Evolutionary conservation across 2,797 vertebrate species (phyloP).

Genomic region (Jordanella pulchra): DNA sequence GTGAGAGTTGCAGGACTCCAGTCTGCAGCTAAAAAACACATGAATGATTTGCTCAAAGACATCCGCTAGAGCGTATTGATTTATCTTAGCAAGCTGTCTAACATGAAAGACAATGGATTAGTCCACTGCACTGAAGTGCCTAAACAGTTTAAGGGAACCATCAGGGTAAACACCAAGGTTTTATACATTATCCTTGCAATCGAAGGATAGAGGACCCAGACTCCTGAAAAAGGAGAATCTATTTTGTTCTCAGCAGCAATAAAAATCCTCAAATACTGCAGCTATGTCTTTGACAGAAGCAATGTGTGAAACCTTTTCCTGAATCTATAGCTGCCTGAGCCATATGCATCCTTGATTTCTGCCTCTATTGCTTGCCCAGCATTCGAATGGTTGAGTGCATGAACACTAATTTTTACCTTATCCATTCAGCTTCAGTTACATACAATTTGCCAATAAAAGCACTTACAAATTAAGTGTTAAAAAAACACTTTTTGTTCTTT

Average conservation of each 20-base stretch:
- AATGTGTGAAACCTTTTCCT: not conserved
- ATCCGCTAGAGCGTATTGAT: too few relatives aligned
- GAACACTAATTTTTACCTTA: not conserved
- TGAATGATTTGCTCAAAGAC: too few relatives aligned
- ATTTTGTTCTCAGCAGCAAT: not conserved
- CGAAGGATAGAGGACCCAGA: too few relatives aligned
- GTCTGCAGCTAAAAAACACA: too few relatives aligned
- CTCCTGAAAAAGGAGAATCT: not conserved
- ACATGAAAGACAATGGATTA: too few relatives aligned
- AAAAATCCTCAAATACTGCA: not conserved
- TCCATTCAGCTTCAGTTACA: not conserved
- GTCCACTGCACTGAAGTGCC: too few relatives aligned
- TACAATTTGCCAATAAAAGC: not conserved
- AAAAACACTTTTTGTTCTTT: too few relatives aligned
- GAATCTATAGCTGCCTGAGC: not conserved
- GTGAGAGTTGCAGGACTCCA: too few relatives aligned
- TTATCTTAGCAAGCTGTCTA: too few relatives aligned
- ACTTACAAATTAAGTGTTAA: not conserved
- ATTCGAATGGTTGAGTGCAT: not conserved
- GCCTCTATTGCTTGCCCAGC: not conserved
- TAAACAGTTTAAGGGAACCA: too few relatives aligned
- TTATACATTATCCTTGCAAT: too few relatives aligned
- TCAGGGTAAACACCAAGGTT: too few relatives aligned
- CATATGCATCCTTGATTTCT: not conserved
- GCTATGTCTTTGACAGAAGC: not conserved